Evolutionary conservation across 2,888 invertebrate species (phyloP), one percentile per base, ranked within the genome.

Genomic region (Drosophila anomalata): DNA sequence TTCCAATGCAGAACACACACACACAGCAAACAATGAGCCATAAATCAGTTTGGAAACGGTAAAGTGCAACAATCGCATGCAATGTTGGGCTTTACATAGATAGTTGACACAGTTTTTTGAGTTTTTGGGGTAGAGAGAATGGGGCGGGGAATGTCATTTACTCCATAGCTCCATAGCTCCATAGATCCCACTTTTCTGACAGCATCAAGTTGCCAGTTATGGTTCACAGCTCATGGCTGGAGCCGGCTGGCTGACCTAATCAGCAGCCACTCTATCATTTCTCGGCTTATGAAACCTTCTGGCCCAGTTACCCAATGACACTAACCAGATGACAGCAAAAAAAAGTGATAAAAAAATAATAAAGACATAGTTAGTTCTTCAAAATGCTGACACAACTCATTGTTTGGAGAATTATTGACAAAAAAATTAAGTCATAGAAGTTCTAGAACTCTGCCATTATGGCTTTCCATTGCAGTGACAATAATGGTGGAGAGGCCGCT

Each of bases 121-220:
- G n/a, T n/a, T 6, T 6, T n/a, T 2, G 36, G 36, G 36, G n/a
- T 4, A n/a, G 36, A n/a, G n/a, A 11, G 36, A 6, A n/a, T 12
- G n/a, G 36, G 29, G 17, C 17, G 17, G 39, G 46, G 24, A 12
- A n/a, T 12, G 24, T 7, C 14, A 29, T 17, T 14, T 7, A 42
- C 20, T 41, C 41, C 41, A 47, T 9, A 31, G 33, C 20, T 41
- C 41, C 41, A 47, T 9, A 31, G 33, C 22, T 41, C 36, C 46
- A 56, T 36, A 12, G 20, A 24, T 50, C 20, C 36, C 48, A 26
- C 54, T 66, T 52, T 63, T 67, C 55, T 51, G 36, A 22, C 68
- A 58, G 68, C 68, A 68, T 68, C 67, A 68, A 58, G 58, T 58
- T 58, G 52, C 68, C 68, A 53, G 68, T 67, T 68, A 67, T 67